Evolutionary conservation across 2,888 invertebrate genomes (phyloP), one percentile per base, ranked within the genome.

Genomic region (Noctua janthina): DNA sequence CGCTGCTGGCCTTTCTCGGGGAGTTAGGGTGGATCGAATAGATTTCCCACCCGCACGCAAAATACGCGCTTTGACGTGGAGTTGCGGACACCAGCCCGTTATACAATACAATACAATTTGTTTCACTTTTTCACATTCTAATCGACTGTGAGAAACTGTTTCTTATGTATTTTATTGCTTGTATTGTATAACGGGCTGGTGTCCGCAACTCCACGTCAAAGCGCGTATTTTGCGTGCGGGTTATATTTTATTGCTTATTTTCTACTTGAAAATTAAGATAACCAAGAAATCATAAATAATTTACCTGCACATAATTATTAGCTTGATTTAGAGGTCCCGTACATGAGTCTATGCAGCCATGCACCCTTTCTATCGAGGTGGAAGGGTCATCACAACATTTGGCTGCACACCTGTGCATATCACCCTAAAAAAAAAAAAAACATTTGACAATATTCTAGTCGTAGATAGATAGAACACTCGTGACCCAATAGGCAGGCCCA

Each of bases 321-420:
- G 99, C 98, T 84, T 97, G 97, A 76, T 98, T 98, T 66, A 99
- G 95, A 0, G 98, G 97, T 5, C 94, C 93, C 0, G 98, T 98
- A 93, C 99, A 99, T 75, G 97, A 97, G 85, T 99, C 98, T 46
- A 99, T 98, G 92, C 99, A 99, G 39, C 97, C 97, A 88, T 99
- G 99, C 0, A 99, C 98, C 87, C 98, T 97, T 91, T 99, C 98
- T 84, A 99, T 95, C 0, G 98, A 98, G 0, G 97, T 96, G 39
- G 97, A 96, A 43, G 96, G 95, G 90, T 99, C 98, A 84, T 99
- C 98, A 92, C 99, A 99, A 93, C 99, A 99, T 89, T 97, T 97
- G 0, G 99, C 98, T 0, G 99, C 98, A 96, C 99, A 99, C 88
- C 98, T 97, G 93, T 99, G 99, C 99, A 99, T 99, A 83, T 98